Evolutionary conservation across 1,140 invertebrate genomes (phyloP), one percentile per base, ranked within the genome.

Genomic region (Drosophila sproati): DNA sequence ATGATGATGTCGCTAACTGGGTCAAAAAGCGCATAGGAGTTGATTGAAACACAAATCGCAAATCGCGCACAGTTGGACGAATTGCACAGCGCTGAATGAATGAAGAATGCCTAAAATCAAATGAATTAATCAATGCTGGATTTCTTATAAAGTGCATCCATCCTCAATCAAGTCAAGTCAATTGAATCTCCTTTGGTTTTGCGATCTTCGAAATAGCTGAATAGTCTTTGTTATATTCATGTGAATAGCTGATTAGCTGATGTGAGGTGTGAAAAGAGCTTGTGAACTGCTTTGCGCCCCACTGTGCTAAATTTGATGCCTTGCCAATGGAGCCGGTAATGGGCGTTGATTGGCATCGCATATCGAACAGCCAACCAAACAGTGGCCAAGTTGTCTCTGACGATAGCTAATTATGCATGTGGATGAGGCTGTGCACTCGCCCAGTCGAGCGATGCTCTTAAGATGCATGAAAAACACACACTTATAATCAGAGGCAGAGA

Each of bases 1-100:
- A 20, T 20, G 20, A 20, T 20, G 20, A 20, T 20, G 20, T 20
- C 20, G 20, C 20, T 20, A 88, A 89, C 83, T 89, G 74, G 85
- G 83, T 88, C 85, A 87, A 69, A 77, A 54, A 68, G 73, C 64
- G 77, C 73, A 88, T 82, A 77, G 82, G 73, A 73, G 69, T 79
- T 79, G 61, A 63, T 48, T 64, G 59, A 52, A 63, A 47, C 29
- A 43, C 47, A 45, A 52, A 34, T 32, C 28, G 29, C 45, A 45
- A 48, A 34, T 29, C 35, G 6, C n/a, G 63, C 63, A 86, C 74
- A 72, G 82, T 81, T 78, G 77, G 5, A 39, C 32, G 4, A 45
- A 12, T 45, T 51, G 10, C 29, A 1, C 12, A 0, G 20, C 20
- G 0, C 12, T 12, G 12, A 12, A 12, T 12, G 12, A 12, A 12